A percentile compares a stretch with the other conserved stretches of the same genome.
Conservation (phyloP, 2,797 vertebrate genomes). For the Gorsachius magnificus region DNA sequence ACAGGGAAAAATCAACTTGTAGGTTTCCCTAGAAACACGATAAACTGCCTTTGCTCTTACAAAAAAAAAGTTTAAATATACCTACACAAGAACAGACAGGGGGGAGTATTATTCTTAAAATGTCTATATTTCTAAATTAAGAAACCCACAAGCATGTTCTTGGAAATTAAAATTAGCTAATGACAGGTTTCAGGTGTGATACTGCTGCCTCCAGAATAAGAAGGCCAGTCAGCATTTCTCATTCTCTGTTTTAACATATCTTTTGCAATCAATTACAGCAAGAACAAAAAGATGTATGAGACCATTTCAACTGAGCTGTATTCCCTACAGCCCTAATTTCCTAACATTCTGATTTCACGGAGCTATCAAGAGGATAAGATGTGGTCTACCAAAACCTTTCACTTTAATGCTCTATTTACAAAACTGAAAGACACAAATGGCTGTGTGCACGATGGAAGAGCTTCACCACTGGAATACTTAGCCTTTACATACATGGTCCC, state of each 20-base stretch:
- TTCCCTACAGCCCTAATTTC: not conserved
- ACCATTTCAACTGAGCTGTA: not conserved
- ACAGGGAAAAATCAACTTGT: not conserved
- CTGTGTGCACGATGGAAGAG: not conserved
- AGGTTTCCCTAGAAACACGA: not conserved
- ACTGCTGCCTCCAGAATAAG: not conserved
- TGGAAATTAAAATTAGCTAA: not conserved
- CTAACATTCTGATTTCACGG: not conserved
- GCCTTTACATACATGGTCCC: not conserved
- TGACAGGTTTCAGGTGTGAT: not conserved
- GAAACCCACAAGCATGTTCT: not conserved
- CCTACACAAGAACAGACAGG: not conserved
- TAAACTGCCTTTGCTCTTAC: not conserved
- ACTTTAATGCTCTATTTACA: not conserved
- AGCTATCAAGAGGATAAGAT: not conserved
- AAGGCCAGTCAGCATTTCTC: not conserved
- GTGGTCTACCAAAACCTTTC: not conserved
- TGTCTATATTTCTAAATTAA: not conserved
- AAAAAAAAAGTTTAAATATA: not conserved
- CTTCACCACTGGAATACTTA: not conserved
- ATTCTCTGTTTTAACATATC: not conserved
- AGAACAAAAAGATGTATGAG: not conserved
- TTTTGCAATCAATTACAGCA: not conserved
- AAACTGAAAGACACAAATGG: not conserved
- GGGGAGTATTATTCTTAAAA: not conserved